A percentile compares a stretch with the other conserved stretches of the same genome.
Evolutionary conservation across 2,888 invertebrate genomes (phyloP).

Genomic region (Morpho deidamia): DNA sequence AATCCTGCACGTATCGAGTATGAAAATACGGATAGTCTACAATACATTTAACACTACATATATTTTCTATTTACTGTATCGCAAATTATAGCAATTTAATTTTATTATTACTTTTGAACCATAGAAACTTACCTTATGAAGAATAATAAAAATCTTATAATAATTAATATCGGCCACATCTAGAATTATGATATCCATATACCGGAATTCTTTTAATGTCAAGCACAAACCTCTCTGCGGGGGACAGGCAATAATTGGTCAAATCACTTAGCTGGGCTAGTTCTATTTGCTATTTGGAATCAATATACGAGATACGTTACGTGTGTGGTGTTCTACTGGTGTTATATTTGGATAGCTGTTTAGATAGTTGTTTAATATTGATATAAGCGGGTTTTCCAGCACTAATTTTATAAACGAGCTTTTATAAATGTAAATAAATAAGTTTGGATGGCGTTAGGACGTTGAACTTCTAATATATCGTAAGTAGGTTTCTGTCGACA

Average conservation of each 20-base stretch:
- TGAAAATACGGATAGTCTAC: no score
- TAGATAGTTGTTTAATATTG: not conserved
- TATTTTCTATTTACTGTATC: no score
- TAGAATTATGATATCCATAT: slow-evolving; percentile 19
- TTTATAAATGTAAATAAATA: not conserved
- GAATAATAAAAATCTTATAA: not conserved
- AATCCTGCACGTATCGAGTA: no score
- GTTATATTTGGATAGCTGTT: slow-evolving; percentile 2
- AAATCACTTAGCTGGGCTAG: slow-evolving; percentile 45
- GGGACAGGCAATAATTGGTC: slow-evolving; percentile 53
- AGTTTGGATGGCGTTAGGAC: no score
- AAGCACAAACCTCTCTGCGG: slow-evolving; percentile 41
- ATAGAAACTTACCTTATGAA: no score
- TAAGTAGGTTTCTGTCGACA: no score
- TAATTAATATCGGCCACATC: slow-evolving; percentile 8
- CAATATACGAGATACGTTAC: slow-evolving; percentile 9
- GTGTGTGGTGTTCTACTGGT: slow-evolving; percentile 12
- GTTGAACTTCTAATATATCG: no score
- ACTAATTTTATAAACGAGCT: slow-evolving; percentile 15
- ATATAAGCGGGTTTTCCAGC: slow-evolving; percentile 11
- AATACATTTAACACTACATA: no score
- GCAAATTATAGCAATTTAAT: no score
- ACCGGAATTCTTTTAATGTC: slow-evolving; percentile 43
- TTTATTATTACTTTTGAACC: no score
- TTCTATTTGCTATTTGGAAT: slow-evolving; percentile 28